These are phyloP conservation scores for Ashinkailepas kermadecensis DNA, from an alignment of 2,888 invertebrate genomes.

Conservation along the genomic window DNA sequence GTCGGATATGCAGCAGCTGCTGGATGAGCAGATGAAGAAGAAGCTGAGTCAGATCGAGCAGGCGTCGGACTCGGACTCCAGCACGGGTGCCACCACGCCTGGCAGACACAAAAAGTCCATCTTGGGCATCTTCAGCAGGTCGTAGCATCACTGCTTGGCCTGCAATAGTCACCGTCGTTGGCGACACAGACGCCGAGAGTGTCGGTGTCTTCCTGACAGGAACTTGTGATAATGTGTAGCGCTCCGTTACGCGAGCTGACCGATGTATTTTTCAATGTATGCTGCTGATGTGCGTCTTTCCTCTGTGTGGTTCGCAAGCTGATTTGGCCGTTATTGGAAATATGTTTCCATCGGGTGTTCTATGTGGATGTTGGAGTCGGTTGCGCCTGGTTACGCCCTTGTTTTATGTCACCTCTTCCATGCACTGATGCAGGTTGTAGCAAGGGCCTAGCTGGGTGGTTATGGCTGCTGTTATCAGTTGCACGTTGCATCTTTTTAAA, in stretches of 20 bases:
- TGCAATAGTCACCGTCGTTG: not conserved
- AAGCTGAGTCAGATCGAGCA: constrained; percentile 50
- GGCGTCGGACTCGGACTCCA: constrained; percentile 8
- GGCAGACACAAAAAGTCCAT: constrained; percentile 21
- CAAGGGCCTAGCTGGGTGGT: too few species aligned
- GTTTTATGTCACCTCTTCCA: too few species aligned
- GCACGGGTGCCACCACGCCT: constrained; percentile 5
- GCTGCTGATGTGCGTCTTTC: constrained; percentile 2
- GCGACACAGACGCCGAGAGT: not conserved
- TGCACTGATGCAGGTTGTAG: too few species aligned
- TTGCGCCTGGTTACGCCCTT: too few species aligned
- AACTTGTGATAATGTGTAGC: not conserved
- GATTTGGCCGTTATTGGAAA: not conserved
- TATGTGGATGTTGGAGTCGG: too few species aligned
- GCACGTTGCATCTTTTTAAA: too few species aligned
- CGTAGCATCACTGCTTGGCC: not conserved
- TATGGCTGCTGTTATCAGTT: too few species aligned
- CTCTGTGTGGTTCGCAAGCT: not conserved
- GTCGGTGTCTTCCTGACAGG: not conserved
- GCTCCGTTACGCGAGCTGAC: not conserved
- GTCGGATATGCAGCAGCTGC: constrained; percentile 90
- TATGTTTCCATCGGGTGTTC: not conserved
- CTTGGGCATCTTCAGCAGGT: constrained; percentile 17
- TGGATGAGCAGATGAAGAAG: constrained; percentile 82
- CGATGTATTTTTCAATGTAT: not conserved